Evolutionary conservation across 2,113 vertebrate genomes (phyloP).

Genomic region (Isichthys henryi): DNA sequence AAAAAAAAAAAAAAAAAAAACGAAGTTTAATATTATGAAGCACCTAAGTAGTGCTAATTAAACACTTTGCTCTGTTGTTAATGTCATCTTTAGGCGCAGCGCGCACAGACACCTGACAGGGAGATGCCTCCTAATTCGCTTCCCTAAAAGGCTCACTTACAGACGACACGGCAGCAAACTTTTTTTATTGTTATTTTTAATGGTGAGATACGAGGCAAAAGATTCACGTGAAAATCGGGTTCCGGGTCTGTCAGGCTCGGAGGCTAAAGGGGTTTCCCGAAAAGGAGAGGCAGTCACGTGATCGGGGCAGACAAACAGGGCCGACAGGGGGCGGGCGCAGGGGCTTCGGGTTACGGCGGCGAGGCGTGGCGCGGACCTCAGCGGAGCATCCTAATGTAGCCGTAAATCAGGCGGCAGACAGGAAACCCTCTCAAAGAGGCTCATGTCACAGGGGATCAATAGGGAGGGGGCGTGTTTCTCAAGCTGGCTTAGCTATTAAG

Average conservation of each 20-base stretch:
- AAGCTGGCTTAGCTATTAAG: background rate
- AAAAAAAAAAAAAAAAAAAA: conserved; percentile 14
- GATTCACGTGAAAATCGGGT: conserved; percentile 22
- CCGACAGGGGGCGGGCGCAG: background rate
- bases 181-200: background rate
- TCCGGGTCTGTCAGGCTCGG: background rate
- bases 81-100: background rate
- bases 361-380: background rate
- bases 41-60: background rate
- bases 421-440: conserved; percentile 53
- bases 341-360: background rate
- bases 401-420: conserved; percentile 57
- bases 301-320: background rate
- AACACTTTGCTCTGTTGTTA: background rate
- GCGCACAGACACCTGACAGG: background rate
- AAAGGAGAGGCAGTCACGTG: background rate
- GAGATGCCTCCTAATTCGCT: background rate
- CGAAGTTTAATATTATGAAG: conserved; percentile 31
- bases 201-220: conserved; percentile 19
- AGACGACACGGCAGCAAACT: background rate
- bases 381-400: conserved; percentile 56
- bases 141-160: background rate
- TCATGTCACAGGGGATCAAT: conserved; percentile 59
- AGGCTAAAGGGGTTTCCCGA: background rate
- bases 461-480: conserved; percentile 37